A percentile compares a stretch with the other conserved stretches of the same genome.
Conservation (phyloP, 2,113 vertebrate genomes). For the Pangasianodon hypophthalmus region DNA sequence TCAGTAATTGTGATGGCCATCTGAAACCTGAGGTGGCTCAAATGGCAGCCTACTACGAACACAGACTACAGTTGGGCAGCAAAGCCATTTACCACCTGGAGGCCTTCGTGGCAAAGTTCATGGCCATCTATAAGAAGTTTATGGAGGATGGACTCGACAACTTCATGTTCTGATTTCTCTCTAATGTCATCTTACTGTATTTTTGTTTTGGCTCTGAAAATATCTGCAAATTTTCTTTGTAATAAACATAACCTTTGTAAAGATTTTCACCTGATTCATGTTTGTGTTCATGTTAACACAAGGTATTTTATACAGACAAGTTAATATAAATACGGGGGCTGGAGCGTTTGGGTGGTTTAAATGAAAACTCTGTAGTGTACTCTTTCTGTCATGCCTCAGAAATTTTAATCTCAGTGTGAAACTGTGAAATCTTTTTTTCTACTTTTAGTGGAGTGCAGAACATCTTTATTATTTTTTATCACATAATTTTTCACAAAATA, state of each 20-base stretch:
- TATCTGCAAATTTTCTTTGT: slow-evolving; percentile 16
- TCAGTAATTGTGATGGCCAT: slow-evolving; percentile 94
- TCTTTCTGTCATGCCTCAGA: background rate
- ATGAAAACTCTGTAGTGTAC: background rate
- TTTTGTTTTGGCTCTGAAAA: background rate
- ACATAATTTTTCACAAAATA: background rate
- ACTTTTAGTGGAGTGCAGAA: slow-evolving; percentile 21
- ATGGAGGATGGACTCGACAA: slow-evolving; percentile 97
- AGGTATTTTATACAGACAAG: background rate
- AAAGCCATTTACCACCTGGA: slow-evolving; percentile 98
- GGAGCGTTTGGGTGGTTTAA: background rate
- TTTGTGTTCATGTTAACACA: background rate
- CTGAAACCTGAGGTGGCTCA: slow-evolving; percentile 93
- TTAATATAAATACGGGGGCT: background rate
- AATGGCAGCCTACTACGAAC: slow-evolving; percentile 92
- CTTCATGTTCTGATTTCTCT: slow-evolving; percentile 83
- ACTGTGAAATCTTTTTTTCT: background rate
- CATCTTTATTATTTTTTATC: slow-evolving; percentile 5
- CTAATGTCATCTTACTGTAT: too few species aligned
- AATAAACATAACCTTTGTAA: slow-evolving; percentile 41
- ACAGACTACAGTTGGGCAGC: slow-evolving; percentile 90
- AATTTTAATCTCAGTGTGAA: background rate
- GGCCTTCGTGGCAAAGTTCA: slow-evolving; percentile 96
- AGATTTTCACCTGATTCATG: background rate
- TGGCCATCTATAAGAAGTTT: slow-evolving; percentile 98